Percentiles rank a stretch among this genome's conserved stretches.
Evolutionary conservation across 2,797 vertebrate species (phyloP).

Genomic region (Coreius guichenoti): DNA sequence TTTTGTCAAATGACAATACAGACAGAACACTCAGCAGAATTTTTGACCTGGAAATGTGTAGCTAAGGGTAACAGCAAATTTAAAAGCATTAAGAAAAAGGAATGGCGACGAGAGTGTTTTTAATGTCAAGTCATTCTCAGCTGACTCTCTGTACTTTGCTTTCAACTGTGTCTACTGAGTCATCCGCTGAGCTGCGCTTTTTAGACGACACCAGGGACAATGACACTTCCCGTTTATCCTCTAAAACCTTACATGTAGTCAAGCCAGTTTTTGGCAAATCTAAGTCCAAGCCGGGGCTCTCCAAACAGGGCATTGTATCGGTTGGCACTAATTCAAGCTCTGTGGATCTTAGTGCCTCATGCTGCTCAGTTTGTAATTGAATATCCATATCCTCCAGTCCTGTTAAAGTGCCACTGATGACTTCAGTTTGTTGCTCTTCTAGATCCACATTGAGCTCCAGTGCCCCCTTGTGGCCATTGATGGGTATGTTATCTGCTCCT

Average conservation of each 20-base stretch:
- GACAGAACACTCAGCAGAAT: neutral
- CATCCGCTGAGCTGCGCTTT: constrained; percentile 56
- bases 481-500: constrained; percentile 29
- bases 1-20: neutral
- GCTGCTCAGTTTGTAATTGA: constrained; percentile 52
- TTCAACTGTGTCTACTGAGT: constrained; percentile 30
- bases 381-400: constrained; percentile 57
- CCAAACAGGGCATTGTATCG: constrained; percentile 29
- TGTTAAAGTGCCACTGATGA: constrained; percentile 40
- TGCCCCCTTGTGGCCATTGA: constrained; percentile 53
- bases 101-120: neutral
- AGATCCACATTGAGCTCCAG: constrained; percentile 46
- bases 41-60: neutral
- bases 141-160: constrained; percentile 57
- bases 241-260: constrained; percentile 35
- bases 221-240: constrained; percentile 36
- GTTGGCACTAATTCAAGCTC: constrained; percentile 28
- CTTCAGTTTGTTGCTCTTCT: constrained; percentile 39
- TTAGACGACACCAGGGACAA: constrained; percentile 25
- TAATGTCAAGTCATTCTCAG: constrained; percentile 48
- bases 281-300: constrained; percentile 33
- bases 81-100: neutral
- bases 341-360: constrained; percentile 31
- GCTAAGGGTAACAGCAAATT: neutral
- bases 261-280: constrained; percentile 39